These are phyloP conservation scores for Equus quagga DNA, from an alignment of 2,113 vertebrate genomes.

Conservation along the genomic window DNA sequence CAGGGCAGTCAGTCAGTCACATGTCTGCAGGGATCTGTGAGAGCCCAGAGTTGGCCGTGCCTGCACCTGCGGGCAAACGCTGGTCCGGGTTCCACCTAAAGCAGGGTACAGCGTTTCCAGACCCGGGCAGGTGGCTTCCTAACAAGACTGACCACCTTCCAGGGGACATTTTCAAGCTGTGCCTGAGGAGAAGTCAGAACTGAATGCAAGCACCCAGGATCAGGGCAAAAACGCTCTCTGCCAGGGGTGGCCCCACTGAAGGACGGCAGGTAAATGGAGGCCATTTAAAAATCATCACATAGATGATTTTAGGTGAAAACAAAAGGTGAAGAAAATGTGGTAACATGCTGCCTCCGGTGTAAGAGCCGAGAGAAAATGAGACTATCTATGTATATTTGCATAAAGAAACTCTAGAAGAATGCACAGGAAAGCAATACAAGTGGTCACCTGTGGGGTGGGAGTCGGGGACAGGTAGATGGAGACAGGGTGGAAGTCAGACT, in stretches of 20 bases:
- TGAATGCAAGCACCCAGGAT: not conserved
- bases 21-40: not conserved
- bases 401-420: not conserved
- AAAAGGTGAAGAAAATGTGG: not conserved
- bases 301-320: not conserved
- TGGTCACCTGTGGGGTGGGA: not conserved
- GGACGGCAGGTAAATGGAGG: not conserved
- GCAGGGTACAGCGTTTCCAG: not conserved
- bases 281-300: not conserved
- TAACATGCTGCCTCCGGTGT: not conserved
- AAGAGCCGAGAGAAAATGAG: not conserved
- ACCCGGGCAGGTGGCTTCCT: not conserved
- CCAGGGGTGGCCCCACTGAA: not conserved
- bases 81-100: not conserved
- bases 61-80: not conserved
- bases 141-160: not conserved
- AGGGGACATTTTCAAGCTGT: not conserved
- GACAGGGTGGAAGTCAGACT: not conserved
- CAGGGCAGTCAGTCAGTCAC: not conserved
- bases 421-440: not conserved
- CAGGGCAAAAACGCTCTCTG: not conserved
- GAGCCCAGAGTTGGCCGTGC: not conserved
- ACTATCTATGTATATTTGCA: not conserved
- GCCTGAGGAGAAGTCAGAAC: not conserved
- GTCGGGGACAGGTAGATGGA: no score